These are phyloP conservation scores for Virgularia gustaviana DNA, from an alignment of 92 coral and sea anemone species.

Conservation along the genomic window DNA sequence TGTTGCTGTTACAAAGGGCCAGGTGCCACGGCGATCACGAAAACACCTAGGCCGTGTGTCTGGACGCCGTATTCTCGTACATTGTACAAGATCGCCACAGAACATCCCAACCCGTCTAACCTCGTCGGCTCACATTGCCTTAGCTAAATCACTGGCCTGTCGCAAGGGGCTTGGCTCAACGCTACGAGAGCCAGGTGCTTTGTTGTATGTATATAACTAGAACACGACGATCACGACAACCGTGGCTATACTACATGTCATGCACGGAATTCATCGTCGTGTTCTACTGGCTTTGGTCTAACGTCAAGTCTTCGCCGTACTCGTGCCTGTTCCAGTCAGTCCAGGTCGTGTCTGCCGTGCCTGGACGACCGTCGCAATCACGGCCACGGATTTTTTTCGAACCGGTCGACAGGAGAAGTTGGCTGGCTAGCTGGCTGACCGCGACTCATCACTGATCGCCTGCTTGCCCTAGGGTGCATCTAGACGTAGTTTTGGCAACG, in stretches of 20 bases:
- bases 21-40: conserved; percentile 29
- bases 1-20: too few species aligned
- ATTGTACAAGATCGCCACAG: not conserved
- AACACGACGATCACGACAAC: conserved; percentile 25
- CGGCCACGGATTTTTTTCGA: not conserved
- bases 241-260: too few species aligned
- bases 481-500: not conserved
- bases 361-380: not conserved
- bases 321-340: too few species aligned
- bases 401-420: conserved; percentile 3
- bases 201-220: conserved; percentile 3
- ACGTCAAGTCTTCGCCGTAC: too few species aligned
- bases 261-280: conserved; percentile 24
- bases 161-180: not conserved
- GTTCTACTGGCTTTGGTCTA: not conserved
- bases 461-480: not conserved
- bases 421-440: too few species aligned
- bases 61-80: conserved; percentile 9
- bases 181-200: conserved; percentile 28
- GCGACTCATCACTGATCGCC: too few species aligned
- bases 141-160: not conserved
- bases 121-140: not conserved
- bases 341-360: not conserved
- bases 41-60: conserved; percentile 23
- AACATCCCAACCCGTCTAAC: conserved; percentile 1